A percentile compares a stretch with the other conserved stretches of the same genome.
phyloP scores from a whole-genome alignment of 2,888 invertebrate genomes.

The Amphimallon solstitiale region DNA sequence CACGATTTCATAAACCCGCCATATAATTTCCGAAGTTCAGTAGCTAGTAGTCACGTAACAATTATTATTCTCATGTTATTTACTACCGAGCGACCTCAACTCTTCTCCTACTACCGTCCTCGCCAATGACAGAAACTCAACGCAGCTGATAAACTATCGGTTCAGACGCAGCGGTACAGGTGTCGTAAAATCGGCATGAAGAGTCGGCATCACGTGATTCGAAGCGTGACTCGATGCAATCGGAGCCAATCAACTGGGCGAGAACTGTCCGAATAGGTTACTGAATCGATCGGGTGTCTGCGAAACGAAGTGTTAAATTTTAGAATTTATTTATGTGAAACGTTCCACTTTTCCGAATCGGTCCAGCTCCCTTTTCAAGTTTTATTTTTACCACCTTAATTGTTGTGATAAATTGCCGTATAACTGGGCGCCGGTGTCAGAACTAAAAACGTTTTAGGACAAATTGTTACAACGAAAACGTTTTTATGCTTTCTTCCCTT shows the following conservation, averaged over 20 bases:
- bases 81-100: no score
- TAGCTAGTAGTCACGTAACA: no score
- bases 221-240: conserved; percentile 11
- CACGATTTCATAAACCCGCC: no score
- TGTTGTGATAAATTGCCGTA: neutral
- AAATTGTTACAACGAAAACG: no score
- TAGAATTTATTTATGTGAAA: conserved; percentile 17
- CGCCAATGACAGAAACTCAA: neutral
- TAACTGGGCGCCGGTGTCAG: neutral
- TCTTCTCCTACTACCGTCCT: no score
- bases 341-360: neutral
- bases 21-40: no score
- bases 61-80: no score
- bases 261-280: conserved; percentile 23
- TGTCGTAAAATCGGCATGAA: conserved; percentile 27
- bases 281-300: conserved; percentile 19
- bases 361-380: neutral
- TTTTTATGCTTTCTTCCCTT: no score
- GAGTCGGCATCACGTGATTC: neutral
- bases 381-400: neutral
- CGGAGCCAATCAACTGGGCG: neutral
- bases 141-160: conserved; percentile 13
- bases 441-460: neutral
- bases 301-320: conserved; percentile 24
- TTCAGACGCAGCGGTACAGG: conserved; percentile 20